phyloP scores from a whole-genome alignment of 2,888 invertebrate species.

The Oscheius sp. region DNA sequence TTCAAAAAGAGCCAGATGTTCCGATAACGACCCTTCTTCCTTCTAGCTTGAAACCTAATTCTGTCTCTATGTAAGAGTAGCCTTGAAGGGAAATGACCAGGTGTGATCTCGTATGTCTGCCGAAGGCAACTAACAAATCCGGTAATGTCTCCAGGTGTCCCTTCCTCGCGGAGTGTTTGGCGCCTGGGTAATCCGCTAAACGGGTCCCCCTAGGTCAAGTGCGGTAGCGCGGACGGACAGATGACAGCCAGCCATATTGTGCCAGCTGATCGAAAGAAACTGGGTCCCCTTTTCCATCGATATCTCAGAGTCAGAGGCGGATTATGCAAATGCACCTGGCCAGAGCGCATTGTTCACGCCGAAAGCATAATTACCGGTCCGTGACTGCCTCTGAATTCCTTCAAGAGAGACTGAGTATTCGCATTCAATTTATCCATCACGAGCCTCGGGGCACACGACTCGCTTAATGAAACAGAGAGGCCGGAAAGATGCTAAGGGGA shows the following conservation, averaged over 20 bases:
- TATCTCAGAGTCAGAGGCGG: background rate
- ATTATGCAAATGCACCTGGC: conserved; percentile 33
- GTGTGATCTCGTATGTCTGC: conserved; percentile 6
- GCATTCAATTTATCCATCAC: conserved; percentile 16
- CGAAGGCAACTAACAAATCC: background rate
- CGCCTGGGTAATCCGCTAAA: conserved; percentile 32
- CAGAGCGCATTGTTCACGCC: conserved; percentile 28
- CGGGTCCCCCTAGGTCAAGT: conserved; percentile 20
- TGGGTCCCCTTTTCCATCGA: background rate
- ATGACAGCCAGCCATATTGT: conserved; percentile 30
- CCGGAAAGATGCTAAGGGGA: background rate
- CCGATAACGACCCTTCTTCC: too few relatives aligned
- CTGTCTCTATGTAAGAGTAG: background rate
- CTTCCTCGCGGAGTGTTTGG: conserved; percentile 3
- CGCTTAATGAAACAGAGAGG: conserved; percentile 24
- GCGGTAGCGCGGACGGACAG: conserved; percentile 22
- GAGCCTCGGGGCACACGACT: conserved; percentile 3
- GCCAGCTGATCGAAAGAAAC: background rate
- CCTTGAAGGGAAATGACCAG: background rate
- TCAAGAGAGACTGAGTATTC: background rate
- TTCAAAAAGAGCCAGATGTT: too few relatives aligned
- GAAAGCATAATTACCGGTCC: conserved; percentile 31
- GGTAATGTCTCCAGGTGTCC: conserved; percentile 26
- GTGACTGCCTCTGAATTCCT: conserved; percentile 4
- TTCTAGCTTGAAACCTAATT: background rate